phyloP scores from a whole-genome alignment of 2,888 invertebrate genomes.

The Apantesis nais region DNA sequence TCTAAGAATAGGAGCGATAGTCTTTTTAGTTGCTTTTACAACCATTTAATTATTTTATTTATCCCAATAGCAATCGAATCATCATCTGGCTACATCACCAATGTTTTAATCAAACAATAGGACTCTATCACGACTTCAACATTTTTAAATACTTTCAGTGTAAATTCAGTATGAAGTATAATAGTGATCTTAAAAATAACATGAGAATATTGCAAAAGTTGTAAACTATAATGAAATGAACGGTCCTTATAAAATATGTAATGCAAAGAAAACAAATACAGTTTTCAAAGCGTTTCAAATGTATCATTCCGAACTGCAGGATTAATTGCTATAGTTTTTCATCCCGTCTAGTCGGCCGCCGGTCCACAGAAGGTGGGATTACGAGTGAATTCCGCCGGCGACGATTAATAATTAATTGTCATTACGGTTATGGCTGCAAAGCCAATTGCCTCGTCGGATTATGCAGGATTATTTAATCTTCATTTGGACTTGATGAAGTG shows the following conservation, averaged over 20 bases:
- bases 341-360: constrained; percentile 54
- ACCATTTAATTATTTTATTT: too few species aligned
- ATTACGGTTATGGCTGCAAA: constrained; percentile 62
- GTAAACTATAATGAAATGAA: too few species aligned
- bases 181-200: constrained; percentile 28
- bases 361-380: constrained; percentile 56
- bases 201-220: constrained; percentile 23
- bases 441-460: constrained; percentile 57
- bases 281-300: constrained; percentile 59
- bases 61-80: too few species aligned
- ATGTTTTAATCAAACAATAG: too few species aligned
- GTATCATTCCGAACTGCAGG: constrained; percentile 60
- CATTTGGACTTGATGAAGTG: constrained; percentile 33
- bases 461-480: constrained; percentile 40
- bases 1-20: neutral
- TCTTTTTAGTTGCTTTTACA: too few species aligned
- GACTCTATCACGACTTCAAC: too few species aligned
- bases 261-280: constrained; percentile 51
- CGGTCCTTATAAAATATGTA: constrained; percentile 50
- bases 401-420: constrained; percentile 69
- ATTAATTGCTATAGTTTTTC: constrained; percentile 73
- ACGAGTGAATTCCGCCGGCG: constrained; percentile 59
- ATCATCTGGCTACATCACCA: too few species aligned
- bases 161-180: too few species aligned
- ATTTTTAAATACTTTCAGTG: too few species aligned